phyloP scores from a whole-genome alignment of 2,797 vertebrate genomes.

The Monodelphis domestica region DNA sequence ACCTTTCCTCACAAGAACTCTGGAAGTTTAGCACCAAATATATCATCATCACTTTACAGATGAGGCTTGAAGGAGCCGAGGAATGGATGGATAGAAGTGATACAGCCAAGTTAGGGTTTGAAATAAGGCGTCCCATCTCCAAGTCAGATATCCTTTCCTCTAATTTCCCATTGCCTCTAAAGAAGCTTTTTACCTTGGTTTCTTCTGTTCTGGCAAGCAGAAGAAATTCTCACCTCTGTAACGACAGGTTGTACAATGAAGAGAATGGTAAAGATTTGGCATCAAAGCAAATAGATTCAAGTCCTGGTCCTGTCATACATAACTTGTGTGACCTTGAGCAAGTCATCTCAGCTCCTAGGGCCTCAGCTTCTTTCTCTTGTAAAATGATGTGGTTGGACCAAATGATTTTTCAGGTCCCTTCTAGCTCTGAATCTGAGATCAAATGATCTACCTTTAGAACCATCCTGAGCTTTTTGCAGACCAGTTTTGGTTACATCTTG shows the following conservation, averaged over 20 bases:
- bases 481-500: not conserved
- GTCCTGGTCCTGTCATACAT: not conserved
- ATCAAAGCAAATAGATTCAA: not conserved
- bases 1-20: not conserved
- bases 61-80: not conserved
- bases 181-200: not conserved
- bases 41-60: not conserved
- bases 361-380: not conserved
- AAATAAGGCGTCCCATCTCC: not conserved
- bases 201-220: not conserved
- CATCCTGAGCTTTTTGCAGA: not conserved
- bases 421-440: not conserved
- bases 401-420: not conserved
- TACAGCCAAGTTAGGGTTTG: not conserved
- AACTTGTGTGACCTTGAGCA: not conserved
- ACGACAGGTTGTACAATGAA: not conserved
- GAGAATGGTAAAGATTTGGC: not conserved
- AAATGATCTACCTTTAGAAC: not conserved
- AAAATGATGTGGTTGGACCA: not conserved
- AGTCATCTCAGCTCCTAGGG: not conserved
- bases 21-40: not conserved
- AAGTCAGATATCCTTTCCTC: not conserved
- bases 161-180: not conserved
- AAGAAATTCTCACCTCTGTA: not conserved
- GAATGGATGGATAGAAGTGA: too few relatives aligned